Evolutionary conservation across 2,113 vertebrate genomes (phyloP).

Genomic region (Scortum barcoo): DNA sequence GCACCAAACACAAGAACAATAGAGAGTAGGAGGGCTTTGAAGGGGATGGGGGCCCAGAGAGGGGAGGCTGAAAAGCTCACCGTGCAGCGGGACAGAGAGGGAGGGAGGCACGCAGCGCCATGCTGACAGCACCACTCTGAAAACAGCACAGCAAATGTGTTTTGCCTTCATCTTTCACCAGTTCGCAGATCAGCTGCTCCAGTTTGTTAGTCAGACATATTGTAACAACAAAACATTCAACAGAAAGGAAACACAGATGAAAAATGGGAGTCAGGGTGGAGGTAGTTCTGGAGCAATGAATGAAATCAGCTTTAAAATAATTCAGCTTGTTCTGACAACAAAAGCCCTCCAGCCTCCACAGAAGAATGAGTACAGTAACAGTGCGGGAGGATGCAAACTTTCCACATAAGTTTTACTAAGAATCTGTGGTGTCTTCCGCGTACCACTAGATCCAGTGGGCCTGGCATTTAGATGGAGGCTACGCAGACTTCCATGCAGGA

Average conservation of each 20-base stretch:
- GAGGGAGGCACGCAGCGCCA: constrained; percentile 45
- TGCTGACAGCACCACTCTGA: constrained; percentile 58
- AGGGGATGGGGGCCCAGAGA: constrained; percentile 74
- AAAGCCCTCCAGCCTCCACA: neutral
- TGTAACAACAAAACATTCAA: neutral
- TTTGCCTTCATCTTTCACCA: constrained; percentile 26
- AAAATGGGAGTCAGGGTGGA: too few relatives aligned
- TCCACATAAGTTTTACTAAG: too few relatives aligned
- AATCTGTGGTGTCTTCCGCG: neutral
- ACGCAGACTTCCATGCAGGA: neutral
- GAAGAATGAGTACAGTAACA: neutral
- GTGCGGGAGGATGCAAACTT: neutral
- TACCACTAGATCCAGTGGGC: neutral
- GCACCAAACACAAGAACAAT: constrained; percentile 79
- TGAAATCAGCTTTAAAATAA: neutral
- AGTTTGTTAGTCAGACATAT: neutral
- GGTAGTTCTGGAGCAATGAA: neutral
- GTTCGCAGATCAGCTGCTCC: constrained; percentile 27
- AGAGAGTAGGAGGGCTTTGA: constrained; percentile 72
- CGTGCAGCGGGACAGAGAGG: constrained; percentile 45
- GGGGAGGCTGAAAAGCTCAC: constrained; percentile 72
- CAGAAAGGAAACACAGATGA: neutral
- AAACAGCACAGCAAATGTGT: constrained; percentile 51
- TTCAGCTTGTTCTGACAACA: neutral
- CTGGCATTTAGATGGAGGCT: neutral